A percentile compares a stretch with the other conserved stretches of the same genome.
phyloP scores from a whole-genome alignment of 2,888 invertebrate genomes.

The Macropis europaea region DNA sequence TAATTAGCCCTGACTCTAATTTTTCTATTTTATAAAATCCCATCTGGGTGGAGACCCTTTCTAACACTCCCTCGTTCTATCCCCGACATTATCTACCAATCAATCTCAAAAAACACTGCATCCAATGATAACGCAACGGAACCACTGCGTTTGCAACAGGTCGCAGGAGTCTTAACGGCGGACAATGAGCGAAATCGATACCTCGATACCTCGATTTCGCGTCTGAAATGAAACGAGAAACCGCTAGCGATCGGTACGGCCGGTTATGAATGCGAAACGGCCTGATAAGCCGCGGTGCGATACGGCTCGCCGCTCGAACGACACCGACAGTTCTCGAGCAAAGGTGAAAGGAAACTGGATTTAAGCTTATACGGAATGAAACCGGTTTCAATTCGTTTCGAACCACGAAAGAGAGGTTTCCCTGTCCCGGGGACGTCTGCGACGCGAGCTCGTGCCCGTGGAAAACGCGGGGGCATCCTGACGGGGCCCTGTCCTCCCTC shows the following conservation, averaged over 20 bases:
- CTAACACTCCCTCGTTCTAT: no score
- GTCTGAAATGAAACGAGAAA: neutral
- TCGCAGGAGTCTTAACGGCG: no score
- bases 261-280: constrained; percentile 20
- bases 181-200: constrained; percentile 1
- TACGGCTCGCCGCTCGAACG: constrained; percentile 10
- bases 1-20: no score
- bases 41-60: no score
- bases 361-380: constrained; percentile 52
- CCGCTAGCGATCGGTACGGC: neutral
- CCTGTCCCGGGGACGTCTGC: constrained; percentile 1
- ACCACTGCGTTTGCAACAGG: no score
- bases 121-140: no score
- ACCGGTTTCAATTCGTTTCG: constrained; percentile 52
- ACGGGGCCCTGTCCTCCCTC: neutral
- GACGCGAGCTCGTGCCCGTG: neutral
- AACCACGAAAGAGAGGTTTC: constrained; percentile 35
- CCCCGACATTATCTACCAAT: neutral
- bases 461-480: constrained; percentile 1
- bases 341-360: constrained; percentile 64
- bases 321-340: constrained; percentile 39
- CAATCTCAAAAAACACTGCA: constrained; percentile 20
- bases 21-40: no score
- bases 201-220: constrained; percentile 9
- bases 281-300: constrained; percentile 28